Evolutionary conservation across 2,888 invertebrate genomes (phyloP).

Genomic region (Platycheirus albimanus): DNA sequence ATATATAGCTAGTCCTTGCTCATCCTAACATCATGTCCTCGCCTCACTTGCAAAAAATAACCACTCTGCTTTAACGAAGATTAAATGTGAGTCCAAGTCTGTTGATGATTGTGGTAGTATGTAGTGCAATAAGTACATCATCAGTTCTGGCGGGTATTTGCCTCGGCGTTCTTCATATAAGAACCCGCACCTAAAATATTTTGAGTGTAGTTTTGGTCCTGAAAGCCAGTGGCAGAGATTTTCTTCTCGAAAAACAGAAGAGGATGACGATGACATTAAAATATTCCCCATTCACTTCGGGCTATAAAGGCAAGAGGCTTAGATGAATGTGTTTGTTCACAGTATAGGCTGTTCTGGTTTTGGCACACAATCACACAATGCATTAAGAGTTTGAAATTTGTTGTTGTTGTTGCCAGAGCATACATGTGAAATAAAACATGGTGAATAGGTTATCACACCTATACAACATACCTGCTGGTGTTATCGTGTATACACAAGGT

Average conservation of each 20-base stretch:
- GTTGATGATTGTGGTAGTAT: slow-evolving; percentile 37
- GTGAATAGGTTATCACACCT: slow-evolving; percentile 75
- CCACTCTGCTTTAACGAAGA: slow-evolving; percentile 46
- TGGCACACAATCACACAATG: slow-evolving; percentile 15
- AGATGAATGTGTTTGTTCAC: not conserved
- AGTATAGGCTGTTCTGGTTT: slow-evolving; percentile 1
- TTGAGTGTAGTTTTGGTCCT: slow-evolving; percentile 22
- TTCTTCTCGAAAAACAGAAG: slow-evolving; percentile 21
- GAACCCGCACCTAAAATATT: slow-evolving; percentile 14
- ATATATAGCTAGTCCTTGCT: not conserved
- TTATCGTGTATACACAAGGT: slow-evolving; percentile 89
- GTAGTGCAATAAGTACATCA: slow-evolving; percentile 47
- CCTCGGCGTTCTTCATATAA: slow-evolving; percentile 16
- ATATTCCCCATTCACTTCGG: slow-evolving; percentile 1
- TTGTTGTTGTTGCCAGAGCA: slow-evolving; percentile 15
- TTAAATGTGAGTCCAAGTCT: slow-evolving; percentile 54
- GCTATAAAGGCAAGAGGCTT: not conserved
- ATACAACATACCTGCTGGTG: slow-evolving; percentile 91
- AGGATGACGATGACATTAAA: slow-evolving; percentile 21
- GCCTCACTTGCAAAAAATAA: not conserved
- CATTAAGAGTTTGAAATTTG: slow-evolving; percentile 21
- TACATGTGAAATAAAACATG: slow-evolving; percentile 8
- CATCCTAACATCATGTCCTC: not conserved
- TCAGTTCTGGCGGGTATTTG: slow-evolving; percentile 41
- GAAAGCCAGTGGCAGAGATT: slow-evolving; percentile 13